These are phyloP conservation scores for Neolamprologus multifasciatus DNA, from an alignment of 2,797 vertebrate species.

Conservation along the genomic window DNA sequence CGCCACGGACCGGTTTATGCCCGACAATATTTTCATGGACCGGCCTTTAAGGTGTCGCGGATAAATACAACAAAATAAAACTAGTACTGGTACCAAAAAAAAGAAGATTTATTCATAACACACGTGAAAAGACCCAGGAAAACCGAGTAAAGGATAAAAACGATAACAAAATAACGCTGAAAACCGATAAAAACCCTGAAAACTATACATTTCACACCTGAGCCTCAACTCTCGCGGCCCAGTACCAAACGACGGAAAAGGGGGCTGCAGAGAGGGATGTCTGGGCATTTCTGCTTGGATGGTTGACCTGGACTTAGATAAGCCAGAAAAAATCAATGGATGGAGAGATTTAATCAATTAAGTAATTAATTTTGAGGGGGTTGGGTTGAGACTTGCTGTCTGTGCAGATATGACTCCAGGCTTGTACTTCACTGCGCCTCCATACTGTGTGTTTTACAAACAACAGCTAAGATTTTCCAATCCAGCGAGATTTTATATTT, in stretches of 20 bases:
- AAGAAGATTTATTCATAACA: accelerated
- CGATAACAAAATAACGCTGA: too few species aligned
- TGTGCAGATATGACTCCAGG: not conserved
- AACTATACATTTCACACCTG: too few species aligned
- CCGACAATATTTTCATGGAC: accelerated
- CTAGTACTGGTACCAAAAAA: accelerated
- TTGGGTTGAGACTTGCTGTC: not conserved
- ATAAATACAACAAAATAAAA: too few species aligned
- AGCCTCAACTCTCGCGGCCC: accelerated
- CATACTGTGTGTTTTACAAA: not conserved
- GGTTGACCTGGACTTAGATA: not conserved
- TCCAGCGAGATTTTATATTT: accelerated
- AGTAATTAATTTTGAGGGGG: not conserved
- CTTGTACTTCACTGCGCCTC: not conserved
- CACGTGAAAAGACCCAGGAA: too few species aligned
- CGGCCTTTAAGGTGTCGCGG: accelerated
- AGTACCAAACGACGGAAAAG: not conserved
- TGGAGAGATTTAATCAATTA: accelerated
- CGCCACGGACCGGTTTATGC: accelerated
- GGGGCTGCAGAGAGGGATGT: not conserved
- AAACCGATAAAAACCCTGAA: too few species aligned
- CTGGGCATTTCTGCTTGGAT: not conserved
- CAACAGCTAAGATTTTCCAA: not conserved
- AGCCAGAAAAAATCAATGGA: not conserved
- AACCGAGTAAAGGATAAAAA: too few species aligned